A percentile compares a stretch with the other conserved stretches of the same genome.
Conservation (phyloP, 2,888 invertebrate genomes). For the Pyrrhosoma nymphula region DNA sequence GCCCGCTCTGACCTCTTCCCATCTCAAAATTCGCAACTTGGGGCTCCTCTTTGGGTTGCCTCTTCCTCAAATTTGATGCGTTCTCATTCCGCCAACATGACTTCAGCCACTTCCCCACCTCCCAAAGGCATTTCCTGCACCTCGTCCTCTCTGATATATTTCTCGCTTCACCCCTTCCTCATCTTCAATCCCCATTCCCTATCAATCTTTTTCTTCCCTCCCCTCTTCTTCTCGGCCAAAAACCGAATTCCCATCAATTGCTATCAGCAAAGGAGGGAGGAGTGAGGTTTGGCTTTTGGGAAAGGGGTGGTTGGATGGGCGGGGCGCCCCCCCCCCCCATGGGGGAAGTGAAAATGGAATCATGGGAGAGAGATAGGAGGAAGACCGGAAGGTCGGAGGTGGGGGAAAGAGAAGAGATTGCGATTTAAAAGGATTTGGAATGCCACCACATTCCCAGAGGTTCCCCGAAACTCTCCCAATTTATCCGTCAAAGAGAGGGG, state of each 20-base stretch:
- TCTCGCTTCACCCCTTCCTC: background rate
- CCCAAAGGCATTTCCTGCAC: background rate
- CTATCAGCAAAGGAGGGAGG: background rate
- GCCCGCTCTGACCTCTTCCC: background rate
- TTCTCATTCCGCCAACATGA: background rate
- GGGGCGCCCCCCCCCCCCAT: background rate
- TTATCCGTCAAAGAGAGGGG: background rate
- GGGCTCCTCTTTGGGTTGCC: background rate
- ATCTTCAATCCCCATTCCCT: background rate
- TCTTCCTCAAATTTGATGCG: background rate
- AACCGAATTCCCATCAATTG: slow-evolving; percentile 40
- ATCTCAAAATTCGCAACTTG: background rate
- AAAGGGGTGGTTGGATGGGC: background rate
- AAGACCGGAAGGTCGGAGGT: background rate
- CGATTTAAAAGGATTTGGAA: slow-evolving; percentile 23
- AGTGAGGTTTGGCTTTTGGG: background rate
- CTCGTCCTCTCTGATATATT: background rate
- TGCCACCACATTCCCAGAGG: background rate
- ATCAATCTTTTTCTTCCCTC: background rate
- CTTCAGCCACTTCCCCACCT: background rate
- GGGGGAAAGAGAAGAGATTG: background rate
- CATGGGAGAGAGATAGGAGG: background rate
- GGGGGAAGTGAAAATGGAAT: background rate
- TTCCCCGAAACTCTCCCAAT: background rate
- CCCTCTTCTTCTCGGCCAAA: background rate